Evolutionary conservation across 2,797 vertebrate genomes (phyloP).

Genomic region (Trachurus trachurus): DNA sequence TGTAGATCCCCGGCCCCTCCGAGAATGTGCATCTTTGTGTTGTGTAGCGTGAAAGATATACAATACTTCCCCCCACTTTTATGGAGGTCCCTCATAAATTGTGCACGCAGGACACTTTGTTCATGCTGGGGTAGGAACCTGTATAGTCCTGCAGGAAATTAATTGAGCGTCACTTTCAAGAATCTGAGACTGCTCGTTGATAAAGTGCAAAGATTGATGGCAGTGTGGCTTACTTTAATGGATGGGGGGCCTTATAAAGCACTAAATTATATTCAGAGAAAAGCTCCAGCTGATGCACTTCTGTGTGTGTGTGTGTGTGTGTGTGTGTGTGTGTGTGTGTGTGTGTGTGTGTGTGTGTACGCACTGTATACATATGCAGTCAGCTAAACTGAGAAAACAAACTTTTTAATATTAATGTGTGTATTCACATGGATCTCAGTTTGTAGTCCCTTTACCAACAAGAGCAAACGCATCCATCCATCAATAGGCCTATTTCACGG

Average conservation of each 20-base stretch:
- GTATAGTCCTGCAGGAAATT: slow-evolving; percentile 57
- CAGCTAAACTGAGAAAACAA: neutral
- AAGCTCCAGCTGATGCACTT: slow-evolving; percentile 36
- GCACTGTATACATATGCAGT: neutral
- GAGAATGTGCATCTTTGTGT: slow-evolving; percentile 49
- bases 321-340: slow-evolving; percentile 3
- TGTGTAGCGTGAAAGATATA: slow-evolving; percentile 71
- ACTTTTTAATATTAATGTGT: neutral
- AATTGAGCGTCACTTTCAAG: slow-evolving; percentile 68
- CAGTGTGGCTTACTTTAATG: slow-evolving; percentile 54
- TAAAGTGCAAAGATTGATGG: slow-evolving; percentile 73
- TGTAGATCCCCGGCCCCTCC: neutral
- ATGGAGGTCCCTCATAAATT: slow-evolving; percentile 69
- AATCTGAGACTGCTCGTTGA: slow-evolving; percentile 59
- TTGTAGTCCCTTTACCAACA: neutral
- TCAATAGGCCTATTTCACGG: no score
- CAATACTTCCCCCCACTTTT: slow-evolving; percentile 55
- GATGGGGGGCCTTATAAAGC: slow-evolving; percentile 61
- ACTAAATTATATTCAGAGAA: slow-evolving; percentile 47
- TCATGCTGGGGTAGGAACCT: slow-evolving; percentile 46
- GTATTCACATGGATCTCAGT: neutral
- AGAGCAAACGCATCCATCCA: no score
- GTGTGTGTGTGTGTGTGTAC: neutral
- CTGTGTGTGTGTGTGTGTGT: neutral
- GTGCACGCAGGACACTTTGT: slow-evolving; percentile 50